Percentiles rank a stretch among this genome's conserved stretches.
These are phyloP conservation scores for Tor tambroides DNA, from an alignment of 2,113 vertebrate genomes.

Conservation along the genomic window DNA sequence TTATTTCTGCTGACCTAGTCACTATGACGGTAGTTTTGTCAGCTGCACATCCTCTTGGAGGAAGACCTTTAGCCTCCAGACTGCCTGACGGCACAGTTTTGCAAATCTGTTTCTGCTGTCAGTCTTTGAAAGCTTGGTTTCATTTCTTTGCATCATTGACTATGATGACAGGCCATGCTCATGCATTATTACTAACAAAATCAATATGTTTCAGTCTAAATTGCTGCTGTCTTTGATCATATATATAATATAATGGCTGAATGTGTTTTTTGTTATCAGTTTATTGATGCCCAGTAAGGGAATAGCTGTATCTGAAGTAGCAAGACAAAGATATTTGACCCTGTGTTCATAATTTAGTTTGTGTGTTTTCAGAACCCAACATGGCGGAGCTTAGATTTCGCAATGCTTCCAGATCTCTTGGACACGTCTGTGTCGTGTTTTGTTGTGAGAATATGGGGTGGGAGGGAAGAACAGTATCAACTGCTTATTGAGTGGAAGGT, in stretches of 20 bases:
- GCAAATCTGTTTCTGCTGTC: slow-evolving; percentile 3
- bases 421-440: slow-evolving; percentile 96
- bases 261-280: neutral
- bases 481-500: slow-evolving; percentile 97
- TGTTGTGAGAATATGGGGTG: slow-evolving; percentile 95
- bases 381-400: slow-evolving; percentile 96
- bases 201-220: neutral
- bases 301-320: neutral
- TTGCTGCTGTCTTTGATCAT: slow-evolving; percentile 4
- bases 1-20: slow-evolving; percentile 31
- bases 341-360: slow-evolving; percentile 44
- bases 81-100: neutral
- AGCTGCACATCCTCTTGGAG: slow-evolving; percentile 1
- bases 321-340: neutral
- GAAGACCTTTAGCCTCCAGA: slow-evolving; percentile 9
- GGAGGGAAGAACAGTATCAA: slow-evolving; percentile 84
- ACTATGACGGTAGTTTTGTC: neutral
- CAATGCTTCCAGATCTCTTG: slow-evolving; percentile 90
- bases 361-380: slow-evolving; percentile 87
- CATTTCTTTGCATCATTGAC: neutral
- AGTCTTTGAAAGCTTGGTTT: slow-evolving; percentile 25
- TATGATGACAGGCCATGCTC: neutral
- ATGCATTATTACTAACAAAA: neutral
- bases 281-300: neutral
- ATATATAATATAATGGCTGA: neutral